Conservation (phyloP, 1,140 invertebrate species). For the Chelonus insularis region DNA sequence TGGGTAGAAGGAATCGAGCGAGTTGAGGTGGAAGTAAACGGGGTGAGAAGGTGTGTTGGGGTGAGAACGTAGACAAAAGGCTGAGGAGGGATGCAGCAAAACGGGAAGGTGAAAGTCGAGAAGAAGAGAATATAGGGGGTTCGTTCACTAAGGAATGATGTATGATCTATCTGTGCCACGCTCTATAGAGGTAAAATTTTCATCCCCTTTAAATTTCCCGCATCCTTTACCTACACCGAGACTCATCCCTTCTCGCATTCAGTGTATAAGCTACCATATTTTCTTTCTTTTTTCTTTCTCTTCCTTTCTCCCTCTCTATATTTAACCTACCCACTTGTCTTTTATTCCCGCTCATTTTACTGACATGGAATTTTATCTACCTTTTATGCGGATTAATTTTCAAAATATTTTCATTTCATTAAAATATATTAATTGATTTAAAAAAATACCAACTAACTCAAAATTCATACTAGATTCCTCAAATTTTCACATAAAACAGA, state of each 20-base stretch:
- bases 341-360: no score
- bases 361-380: no score
- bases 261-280: not conserved
- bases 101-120: conserved; percentile 38
- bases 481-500: no score
- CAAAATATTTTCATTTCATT: no score
- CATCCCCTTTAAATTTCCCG: conserved; percentile 39
- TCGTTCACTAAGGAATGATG: conserved; percentile 46
- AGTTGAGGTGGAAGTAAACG: conserved; percentile 6
- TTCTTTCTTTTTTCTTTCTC: not conserved
- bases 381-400: no score
- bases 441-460: no score
- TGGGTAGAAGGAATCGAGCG: not conserved
- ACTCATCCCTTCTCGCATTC: not conserved
- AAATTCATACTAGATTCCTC: no score
- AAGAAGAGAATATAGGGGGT: conserved; percentile 35
- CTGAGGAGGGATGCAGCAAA: conserved; percentile 26
- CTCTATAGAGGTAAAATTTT: conserved; percentile 41
- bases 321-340: no score
- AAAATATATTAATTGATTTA: no score
- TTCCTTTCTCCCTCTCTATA: not conserved
- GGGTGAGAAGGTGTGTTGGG: not conserved
- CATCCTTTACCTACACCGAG: not conserved
- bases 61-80: conserved; percentile 8
- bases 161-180: conserved; percentile 47